Conservation (phyloP, 2,888 invertebrate genomes). For the Andrena chrysosceles region DNA sequence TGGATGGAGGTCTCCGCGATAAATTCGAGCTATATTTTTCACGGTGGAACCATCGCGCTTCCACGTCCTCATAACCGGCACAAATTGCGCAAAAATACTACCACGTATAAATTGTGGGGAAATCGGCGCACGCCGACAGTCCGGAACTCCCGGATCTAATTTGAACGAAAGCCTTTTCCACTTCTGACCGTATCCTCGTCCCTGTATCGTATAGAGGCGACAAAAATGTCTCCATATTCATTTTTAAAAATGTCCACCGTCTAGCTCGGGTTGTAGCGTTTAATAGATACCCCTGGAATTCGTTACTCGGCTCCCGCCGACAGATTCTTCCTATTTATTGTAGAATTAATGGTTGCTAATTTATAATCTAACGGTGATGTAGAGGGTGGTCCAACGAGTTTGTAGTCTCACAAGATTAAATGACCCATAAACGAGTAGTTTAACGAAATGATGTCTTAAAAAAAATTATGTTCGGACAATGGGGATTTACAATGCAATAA, state of each 20-base stretch:
- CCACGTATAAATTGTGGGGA: constrained; percentile 73
- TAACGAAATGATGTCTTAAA: too few relatives aligned
- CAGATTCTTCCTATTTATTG: background rate
- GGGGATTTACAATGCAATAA: too few relatives aligned
- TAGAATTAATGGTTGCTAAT: background rate
- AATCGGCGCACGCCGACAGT: constrained; percentile 69
- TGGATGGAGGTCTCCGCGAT: constrained; percentile 69
- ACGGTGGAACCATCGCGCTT: constrained; percentile 72
- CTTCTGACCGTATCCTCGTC: constrained; percentile 60
- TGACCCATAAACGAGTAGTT: too few relatives aligned
- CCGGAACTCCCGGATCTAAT: constrained; percentile 72
- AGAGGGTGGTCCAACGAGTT: too few relatives aligned
- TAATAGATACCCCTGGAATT: constrained; percentile 5
- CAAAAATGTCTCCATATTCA: constrained; percentile 40
- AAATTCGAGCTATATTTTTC: constrained; percentile 79
- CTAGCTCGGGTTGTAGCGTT: background rate
- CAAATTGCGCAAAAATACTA: constrained; percentile 80
- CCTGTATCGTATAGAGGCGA: constrained; percentile 50
- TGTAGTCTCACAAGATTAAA: too few relatives aligned
- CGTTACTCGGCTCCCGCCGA: background rate
- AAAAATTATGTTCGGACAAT: too few relatives aligned
- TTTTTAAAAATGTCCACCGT: constrained; percentile 40
- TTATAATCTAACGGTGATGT: too few relatives aligned
- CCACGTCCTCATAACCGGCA: constrained; percentile 76
- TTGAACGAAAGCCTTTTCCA: constrained; percentile 73